Percentiles rank a stretch among this genome's conserved stretches.
phyloP scores from a whole-genome alignment of 2,113 vertebrate genomes.

The Isichthys henryi region DNA sequence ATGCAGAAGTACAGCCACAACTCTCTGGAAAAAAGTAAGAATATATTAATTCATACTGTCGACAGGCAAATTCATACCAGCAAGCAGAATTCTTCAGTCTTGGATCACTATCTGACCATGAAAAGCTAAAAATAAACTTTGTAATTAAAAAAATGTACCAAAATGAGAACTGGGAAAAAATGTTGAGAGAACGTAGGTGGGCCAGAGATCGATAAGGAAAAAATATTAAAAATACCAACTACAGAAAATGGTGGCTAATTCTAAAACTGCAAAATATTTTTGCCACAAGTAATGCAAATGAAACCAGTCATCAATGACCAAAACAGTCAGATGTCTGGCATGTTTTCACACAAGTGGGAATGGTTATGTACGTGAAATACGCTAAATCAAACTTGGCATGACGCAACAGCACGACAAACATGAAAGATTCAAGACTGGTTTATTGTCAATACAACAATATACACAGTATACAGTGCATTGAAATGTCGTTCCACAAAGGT shows the following conservation, averaged over 20 bases:
- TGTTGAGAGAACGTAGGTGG: neutral
- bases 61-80: neutral
- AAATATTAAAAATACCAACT: neutral
- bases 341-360: neutral
- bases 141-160: neutral
- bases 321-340: neutral
- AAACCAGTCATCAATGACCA: neutral
- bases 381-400: neutral
- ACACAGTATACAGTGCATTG: too few species aligned
- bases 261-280: neutral
- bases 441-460: too few species aligned
- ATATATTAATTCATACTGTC: neutral
- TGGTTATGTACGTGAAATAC: neutral
- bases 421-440: too few species aligned
- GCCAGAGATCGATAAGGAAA: neutral
- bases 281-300: neutral
- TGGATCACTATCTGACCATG: neutral
- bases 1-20: neutral
- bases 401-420: neutral
- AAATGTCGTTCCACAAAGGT: too few species aligned
- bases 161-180: neutral
- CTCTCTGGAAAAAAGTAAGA: conserved; percentile 5
- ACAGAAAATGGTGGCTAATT: neutral
- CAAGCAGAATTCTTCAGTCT: neutral
- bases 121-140: neutral